Evolutionary conservation across 2,113 vertebrate genomes (phyloP).

Genomic region (Gymnarchus niloticus): DNA sequence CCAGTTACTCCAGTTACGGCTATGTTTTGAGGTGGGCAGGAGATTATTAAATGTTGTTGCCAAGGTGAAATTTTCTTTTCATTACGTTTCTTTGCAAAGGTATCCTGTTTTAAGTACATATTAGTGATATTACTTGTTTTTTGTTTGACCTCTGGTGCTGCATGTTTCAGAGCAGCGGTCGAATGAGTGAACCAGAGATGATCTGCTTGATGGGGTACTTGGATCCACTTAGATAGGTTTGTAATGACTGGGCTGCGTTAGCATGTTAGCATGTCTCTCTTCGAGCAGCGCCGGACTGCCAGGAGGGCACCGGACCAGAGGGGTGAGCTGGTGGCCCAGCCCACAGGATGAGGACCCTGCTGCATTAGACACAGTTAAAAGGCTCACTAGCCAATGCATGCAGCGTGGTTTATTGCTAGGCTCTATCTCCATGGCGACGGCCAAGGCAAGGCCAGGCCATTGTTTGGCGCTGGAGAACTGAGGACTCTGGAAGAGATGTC

Average conservation of each 20-base stretch:
- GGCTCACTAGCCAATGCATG: slow-evolving; percentile 23
- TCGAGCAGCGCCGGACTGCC: no score
- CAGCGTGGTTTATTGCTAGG: slow-evolving; percentile 56
- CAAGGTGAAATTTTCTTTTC: neutral
- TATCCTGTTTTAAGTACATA: neutral
- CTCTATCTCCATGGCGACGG: slow-evolving; percentile 57
- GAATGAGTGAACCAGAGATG: no score
- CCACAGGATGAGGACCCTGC: slow-evolving; percentile 21
- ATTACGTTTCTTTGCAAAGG: neutral
- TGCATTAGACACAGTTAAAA: slow-evolving; percentile 33
- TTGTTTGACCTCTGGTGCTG: neutral
- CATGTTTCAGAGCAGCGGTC: neutral
- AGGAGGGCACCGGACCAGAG: neutral
- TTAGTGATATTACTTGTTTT: neutral
- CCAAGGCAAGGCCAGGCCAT: slow-evolving; percentile 55
- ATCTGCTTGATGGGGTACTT: neutral
- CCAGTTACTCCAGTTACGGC: neutral
- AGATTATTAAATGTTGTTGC: neutral
- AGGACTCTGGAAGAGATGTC: slow-evolving; percentile 20
- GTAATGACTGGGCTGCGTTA: no score
- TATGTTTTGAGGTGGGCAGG: neutral
- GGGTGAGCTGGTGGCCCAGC: neutral
- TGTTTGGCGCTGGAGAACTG: slow-evolving; percentile 44
- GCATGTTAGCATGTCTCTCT: no score
- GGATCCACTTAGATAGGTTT: no score